Conservation (phyloP, 2,113 vertebrate genomes). For the Myiagra hebetior region DNA sequence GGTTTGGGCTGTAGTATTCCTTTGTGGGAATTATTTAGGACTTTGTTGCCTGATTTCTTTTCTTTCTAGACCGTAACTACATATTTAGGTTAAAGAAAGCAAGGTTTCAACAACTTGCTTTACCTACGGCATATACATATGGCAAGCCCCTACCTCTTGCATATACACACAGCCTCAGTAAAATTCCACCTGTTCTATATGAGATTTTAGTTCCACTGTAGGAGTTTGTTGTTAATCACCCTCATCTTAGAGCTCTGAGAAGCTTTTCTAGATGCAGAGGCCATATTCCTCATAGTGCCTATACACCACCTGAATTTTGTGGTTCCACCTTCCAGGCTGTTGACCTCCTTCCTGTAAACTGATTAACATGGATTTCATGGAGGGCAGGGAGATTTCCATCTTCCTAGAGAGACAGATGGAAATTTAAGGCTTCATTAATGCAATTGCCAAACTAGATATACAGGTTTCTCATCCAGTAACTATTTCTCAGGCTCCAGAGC, state of each 20-base stretch:
- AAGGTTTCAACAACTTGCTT: neutral
- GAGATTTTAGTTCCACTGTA: neutral
- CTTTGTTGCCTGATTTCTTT: neutral
- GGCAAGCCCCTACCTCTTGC: neutral
- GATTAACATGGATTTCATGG: neutral
- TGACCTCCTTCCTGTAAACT: neutral
- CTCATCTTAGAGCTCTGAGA: neutral
- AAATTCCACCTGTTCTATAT: neutral
- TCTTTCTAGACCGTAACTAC: neutral
- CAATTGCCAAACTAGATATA: neutral
- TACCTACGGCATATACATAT: neutral
- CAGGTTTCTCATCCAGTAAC: neutral
- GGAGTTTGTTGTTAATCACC: neutral
- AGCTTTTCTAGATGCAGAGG: neutral
- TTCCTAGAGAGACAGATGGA: constrained; percentile 9
- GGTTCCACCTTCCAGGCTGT: neutral
- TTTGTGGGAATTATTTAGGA: neutral
- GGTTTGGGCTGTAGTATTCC: neutral
- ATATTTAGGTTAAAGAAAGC: neutral
- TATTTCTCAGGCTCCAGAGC: neutral
- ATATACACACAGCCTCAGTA: neutral
- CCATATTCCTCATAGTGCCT: neutral
- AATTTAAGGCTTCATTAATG: constrained; percentile 9
- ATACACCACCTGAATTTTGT: neutral
- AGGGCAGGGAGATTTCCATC: neutral